Conservation (phyloP, 2,888 invertebrate genomes). For the Agonopterix alstromeriana region DNA sequence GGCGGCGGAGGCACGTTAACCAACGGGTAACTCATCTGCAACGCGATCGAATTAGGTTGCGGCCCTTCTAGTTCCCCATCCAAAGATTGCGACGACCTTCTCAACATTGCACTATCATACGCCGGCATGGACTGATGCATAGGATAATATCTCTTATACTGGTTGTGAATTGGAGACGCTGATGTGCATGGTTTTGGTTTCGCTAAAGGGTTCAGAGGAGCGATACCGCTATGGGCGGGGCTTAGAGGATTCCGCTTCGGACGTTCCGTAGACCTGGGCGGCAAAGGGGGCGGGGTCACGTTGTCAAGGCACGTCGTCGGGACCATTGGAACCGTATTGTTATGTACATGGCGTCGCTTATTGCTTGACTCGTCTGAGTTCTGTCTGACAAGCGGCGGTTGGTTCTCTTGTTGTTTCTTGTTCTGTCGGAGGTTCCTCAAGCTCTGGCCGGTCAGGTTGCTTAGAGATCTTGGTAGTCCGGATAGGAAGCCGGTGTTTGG, state of each 20-base stretch:
- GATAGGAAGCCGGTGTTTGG: slow-evolving; percentile 54
- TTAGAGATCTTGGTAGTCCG: slow-evolving; percentile 62
- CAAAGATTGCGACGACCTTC: slow-evolving; percentile 56
- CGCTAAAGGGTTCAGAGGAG: slow-evolving; percentile 34
- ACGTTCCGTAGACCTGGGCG: slow-evolving; percentile 47
- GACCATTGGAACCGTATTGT: slow-evolving; percentile 55
- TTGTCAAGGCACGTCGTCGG: slow-evolving; percentile 65
- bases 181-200: slow-evolving; percentile 32
- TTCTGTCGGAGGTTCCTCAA: slow-evolving; percentile 46
- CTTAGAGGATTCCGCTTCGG: slow-evolving; percentile 31
- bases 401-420: slow-evolving; percentile 32
- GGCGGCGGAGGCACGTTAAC: slow-evolving; percentile 75
- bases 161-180: slow-evolving; percentile 22
- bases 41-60: slow-evolving; percentile 77
- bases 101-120: slow-evolving; percentile 32
- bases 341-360: slow-evolving; percentile 35
- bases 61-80: slow-evolving; percentile 61
- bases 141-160: slow-evolving; percentile 33
- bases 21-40: slow-evolving; percentile 80
- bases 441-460: slow-evolving; percentile 68
- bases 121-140: slow-evolving; percentile 54
- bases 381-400: slow-evolving; percentile 43
- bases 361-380: slow-evolving; percentile 42
- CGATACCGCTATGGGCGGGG: slow-evolving; percentile 18
- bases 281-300: slow-evolving; percentile 53